A percentile compares a stretch with the other conserved stretches of the same genome.
phyloP scores from a whole-genome alignment of 2,113 vertebrate species.

The Cynoglossus semilaevis region DNA sequence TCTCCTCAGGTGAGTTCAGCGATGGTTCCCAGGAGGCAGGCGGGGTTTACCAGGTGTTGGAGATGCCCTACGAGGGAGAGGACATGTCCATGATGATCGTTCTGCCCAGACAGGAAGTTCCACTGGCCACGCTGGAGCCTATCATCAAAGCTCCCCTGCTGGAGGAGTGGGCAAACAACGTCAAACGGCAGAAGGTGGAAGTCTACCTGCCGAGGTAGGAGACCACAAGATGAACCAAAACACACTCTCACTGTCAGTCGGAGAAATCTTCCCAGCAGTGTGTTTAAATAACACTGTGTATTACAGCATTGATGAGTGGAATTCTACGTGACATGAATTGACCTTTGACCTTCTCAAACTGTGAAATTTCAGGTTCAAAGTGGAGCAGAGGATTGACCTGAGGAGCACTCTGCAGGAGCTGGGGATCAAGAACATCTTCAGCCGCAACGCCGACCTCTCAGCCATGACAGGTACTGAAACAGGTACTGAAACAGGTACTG shows the following conservation, averaged over 20 bases:
- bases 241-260: neutral
- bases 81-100: conserved; percentile 93
- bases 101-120: conserved; percentile 94
- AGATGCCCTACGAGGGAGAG: conserved; percentile 95
- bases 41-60: conserved; percentile 95
- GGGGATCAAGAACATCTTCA: conserved; percentile 89
- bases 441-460: conserved; percentile 88
- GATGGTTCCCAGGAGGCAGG: conserved; percentile 96
- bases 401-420: conserved; percentile 85
- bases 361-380: conserved; percentile 82
- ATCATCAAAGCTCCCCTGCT: conserved; percentile 88
- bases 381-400: conserved; percentile 93
- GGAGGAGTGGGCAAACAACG: conserved; percentile 94
- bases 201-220: conserved; percentile 93
- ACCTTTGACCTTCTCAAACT: neutral
- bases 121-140: conserved; percentile 87
- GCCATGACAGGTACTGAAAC: conserved; percentile 83
- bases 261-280: no score
- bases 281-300: no score
- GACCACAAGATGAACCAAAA: neutral
- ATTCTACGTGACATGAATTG: no score
- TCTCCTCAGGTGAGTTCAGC: conserved; percentile 90
- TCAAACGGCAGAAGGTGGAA: conserved; percentile 97
- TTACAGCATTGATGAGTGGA: no score
- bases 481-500: no score